Base-by-base conservation (phyloP, 2,113 vertebrate species). In the Lepidothrix coronata region DNA sequence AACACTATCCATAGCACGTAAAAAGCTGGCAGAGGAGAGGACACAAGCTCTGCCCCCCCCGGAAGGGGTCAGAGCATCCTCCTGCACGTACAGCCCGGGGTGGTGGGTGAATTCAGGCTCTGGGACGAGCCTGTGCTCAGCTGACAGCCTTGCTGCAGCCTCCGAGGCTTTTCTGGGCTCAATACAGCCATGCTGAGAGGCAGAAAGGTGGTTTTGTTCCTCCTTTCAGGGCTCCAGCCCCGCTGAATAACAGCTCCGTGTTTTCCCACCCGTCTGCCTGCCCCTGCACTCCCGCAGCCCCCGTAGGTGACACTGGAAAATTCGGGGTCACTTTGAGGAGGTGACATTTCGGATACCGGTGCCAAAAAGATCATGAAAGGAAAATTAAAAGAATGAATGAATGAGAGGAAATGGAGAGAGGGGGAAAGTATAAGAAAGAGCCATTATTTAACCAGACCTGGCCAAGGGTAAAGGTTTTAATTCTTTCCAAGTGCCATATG, bases 401-500 rank as follows among this genome's bases (percentile, higher is more conserved):
- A 98, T 93, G 89, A 85, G 95, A 96, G 94, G 91, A 96, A 96
- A 95, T 78, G 78, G 95, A 85, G 86, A 80, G 71, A 72, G 74
- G 61, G 88, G 87, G 87, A 89, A 97, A 96, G 79, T 44, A 67
- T 87, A 96, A 97, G 76, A 93, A 97, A 97, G 93, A 91, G 71
- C 91, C 85, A 94, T 97, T 97, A 97, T 97, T 97, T 97, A 95
- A 88, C 89, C 88, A 92, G 95, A 95, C 92, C 94, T 95, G 88
- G 96, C 58, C 88, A 90, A 92, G 86, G 89, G 95, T 93, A 92
- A 93, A 94, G 92, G 83, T 91, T 97, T 98, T 97, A 95, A 93
- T 97, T 96, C 96, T 98, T 97, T 97, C 97, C 96, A 97, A 96
- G 94, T 96, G 95, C 97, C 95, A 95, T 96, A 87, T 97, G 96